These are phyloP conservation scores for Diarsia dahlii DNA, from an alignment of 2,888 invertebrate species.

Conservation along the genomic window DNA sequence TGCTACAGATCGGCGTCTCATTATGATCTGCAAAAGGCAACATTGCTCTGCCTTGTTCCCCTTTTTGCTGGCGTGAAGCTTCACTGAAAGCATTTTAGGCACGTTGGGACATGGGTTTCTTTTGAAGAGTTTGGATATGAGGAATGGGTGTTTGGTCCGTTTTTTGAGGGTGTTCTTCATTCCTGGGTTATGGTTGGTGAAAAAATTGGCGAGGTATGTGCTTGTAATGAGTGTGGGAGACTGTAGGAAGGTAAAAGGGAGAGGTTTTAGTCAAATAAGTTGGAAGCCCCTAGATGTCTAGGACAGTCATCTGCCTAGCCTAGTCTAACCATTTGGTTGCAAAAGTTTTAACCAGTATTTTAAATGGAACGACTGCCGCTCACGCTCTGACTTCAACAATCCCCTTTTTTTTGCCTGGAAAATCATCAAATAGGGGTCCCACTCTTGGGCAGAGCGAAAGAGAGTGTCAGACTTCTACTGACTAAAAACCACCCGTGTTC, in stretches of 20 bases:
- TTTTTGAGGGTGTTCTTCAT: conserved; percentile 7
- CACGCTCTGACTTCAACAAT: too few species aligned
- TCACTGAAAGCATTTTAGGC: conserved; percentile 43
- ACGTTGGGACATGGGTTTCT: conserved; percentile 32
- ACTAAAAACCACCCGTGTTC: too few species aligned
- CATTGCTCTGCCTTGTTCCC: conserved; percentile 60
- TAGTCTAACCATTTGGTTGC: too few species aligned
- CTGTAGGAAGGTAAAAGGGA: neutral
- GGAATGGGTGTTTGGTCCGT: conserved; percentile 20
- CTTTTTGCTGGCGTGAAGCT: conserved; percentile 57
- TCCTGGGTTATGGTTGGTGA: neutral
- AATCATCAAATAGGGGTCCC: too few species aligned
- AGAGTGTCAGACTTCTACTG: too few species aligned
- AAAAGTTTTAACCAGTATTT: too few species aligned
- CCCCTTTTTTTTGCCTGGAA: too few species aligned
- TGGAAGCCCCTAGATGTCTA: too few species aligned
- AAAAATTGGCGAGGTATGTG: neutral
- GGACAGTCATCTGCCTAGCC: too few species aligned
- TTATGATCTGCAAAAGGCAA: conserved; percentile 62
- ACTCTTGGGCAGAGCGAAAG: too few species aligned
- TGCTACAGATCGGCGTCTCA: conserved; percentile 54
- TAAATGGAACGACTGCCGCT: too few species aligned
- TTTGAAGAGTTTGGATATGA: conserved; percentile 1
- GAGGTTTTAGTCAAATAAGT: too few species aligned
- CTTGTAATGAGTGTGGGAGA: neutral